Conservation (phyloP, 2,113 vertebrate species). For the Cavia aperea region DNA sequence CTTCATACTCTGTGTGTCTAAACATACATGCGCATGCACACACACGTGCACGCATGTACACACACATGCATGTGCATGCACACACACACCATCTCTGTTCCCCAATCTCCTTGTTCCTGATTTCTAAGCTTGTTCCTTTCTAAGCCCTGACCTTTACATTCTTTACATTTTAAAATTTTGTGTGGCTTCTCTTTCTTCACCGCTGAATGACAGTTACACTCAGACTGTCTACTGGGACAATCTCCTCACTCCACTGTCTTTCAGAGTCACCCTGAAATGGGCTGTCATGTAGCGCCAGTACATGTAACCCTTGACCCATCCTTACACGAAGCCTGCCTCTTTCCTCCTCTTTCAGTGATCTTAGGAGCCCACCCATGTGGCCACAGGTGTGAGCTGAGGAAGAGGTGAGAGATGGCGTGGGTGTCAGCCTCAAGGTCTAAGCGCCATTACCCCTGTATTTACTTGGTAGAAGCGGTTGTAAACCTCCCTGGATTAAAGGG, state of each 20-base stretch:
- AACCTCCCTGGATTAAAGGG: not conserved
- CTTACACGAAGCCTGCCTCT: not conserved
- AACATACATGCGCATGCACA: too few relatives aligned
- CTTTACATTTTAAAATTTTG: not conserved
- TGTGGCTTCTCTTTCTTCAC: constrained; percentile 7
- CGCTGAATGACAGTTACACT: not conserved
- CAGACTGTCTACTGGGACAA: not conserved
- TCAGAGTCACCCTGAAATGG: not conserved
- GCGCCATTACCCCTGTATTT: not conserved
- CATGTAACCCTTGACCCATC: not conserved
- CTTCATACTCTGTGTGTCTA: not conserved
- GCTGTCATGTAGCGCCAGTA: not conserved
- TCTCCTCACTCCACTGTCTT: not conserved
- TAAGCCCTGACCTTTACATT: not conserved
- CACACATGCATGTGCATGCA: too few relatives aligned
- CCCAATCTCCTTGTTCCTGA: not conserved
- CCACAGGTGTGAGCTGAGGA: not conserved
- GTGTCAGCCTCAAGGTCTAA: not conserved
- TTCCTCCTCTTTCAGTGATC: not conserved
- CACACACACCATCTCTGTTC: not conserved
- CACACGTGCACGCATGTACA: too few relatives aligned
- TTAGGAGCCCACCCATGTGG: not conserved
- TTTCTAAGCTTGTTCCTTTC: not conserved
- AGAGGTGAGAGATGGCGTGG: not conserved
- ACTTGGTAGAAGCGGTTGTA: not conserved